Conservation (phyloP, 2,888 invertebrate species). For the Eledone cirrhosa region DNA sequence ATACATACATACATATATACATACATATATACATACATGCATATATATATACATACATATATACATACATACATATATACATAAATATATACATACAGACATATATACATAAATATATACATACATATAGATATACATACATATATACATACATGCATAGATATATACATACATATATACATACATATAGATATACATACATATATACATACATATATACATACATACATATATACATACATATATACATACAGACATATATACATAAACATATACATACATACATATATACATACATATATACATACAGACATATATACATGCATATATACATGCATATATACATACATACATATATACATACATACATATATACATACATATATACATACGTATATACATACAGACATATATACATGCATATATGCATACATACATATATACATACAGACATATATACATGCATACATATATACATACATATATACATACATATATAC, state of each 20-base stretch:
- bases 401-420: background rate
- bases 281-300: background rate
- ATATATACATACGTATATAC: background rate
- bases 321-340: background rate
- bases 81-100: background rate
- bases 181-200: background rate
- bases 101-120: background rate
- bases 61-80: too few relatives aligned
- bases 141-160: background rate
- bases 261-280: background rate
- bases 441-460: background rate
- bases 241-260: background rate
- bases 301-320: background rate
- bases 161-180: background rate
- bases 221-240: background rate
- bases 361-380: background rate
- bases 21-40: background rate
- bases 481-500: background rate
- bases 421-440: background rate
- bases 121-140: background rate
- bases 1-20: background rate
- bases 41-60: too few relatives aligned
- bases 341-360: background rate
- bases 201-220: background rate
- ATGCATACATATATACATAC: background rate